A percentile compares a stretch with the other conserved stretches of the same genome.
Evolutionary conservation across 1,140 invertebrate genomes (phyloP).

Genomic region (Anastrepha ludens): DNA sequence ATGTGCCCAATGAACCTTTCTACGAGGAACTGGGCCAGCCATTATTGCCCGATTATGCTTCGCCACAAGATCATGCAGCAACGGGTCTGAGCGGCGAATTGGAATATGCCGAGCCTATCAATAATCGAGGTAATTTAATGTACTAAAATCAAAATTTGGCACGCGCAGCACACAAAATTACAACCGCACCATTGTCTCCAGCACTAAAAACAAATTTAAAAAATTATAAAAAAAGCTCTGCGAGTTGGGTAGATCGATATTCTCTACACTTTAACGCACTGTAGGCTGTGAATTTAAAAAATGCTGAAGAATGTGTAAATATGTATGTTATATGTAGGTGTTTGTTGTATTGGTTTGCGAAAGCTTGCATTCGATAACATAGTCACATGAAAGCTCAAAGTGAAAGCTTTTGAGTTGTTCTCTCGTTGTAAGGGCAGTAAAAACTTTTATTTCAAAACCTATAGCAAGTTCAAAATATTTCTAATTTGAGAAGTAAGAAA

Average conservation of each 20-base stretch:
- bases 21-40: slow-evolving; percentile 58
- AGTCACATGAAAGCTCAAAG: background rate
- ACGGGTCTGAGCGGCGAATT: background rate
- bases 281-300: slow-evolving; percentile 21
- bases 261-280: background rate
- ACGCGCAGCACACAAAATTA: slow-evolving; percentile 5
- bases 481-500: too few species aligned
- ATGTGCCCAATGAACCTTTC: slow-evolving; percentile 40
- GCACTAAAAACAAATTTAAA: background rate
- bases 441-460: too few species aligned
- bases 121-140: slow-evolving; percentile 60
- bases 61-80: slow-evolving; percentile 59
- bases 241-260: background rate
- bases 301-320: background rate
- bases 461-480: too few species aligned
- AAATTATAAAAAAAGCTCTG: background rate
- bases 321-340: background rate
- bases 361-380: background rate
- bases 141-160: slow-evolving; percentile 21
- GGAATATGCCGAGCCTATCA: slow-evolving; percentile 65
- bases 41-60: slow-evolving; percentile 62
- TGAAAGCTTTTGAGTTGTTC: background rate
- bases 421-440: too few species aligned
- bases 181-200: background rate
- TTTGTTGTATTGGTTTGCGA: background rate